Evolutionary conservation across 2,888 invertebrate genomes (phyloP), one percentile per base, ranked within the genome.

Genomic region (Eutolmus rufibarbis): DNA sequence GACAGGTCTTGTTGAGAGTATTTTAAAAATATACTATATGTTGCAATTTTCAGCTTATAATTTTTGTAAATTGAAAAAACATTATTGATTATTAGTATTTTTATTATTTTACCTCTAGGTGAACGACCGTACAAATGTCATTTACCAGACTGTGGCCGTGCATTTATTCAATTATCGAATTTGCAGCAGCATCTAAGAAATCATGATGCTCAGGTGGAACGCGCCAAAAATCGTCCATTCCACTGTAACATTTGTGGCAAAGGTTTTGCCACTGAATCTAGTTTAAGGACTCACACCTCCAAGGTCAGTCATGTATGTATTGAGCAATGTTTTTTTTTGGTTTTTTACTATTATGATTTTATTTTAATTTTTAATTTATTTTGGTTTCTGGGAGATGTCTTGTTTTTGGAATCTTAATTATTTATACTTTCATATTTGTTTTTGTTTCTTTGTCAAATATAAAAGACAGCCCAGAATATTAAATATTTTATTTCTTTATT

Each of bases 81-180:
- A 34, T 7, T 7, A 34, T 28, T 28, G 28, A 34, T 34, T 34
- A 34, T 34, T 7, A 0, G 34, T 7, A 34, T 1, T 34, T 74
- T 79, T 82, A 40, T 34, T 34, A 88, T 91, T 90, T 89, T 91
- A 92, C 43, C 94, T 94, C 56, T 94, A 98, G 98, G 98, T 91
- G 98, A 98, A 94, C 95, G 98, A 90, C 98, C 98, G 79, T 99
- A 98, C 94, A 97, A 98, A 94, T 99, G 98, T 93, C 98, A 98
- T 93, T 95, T 98, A 90, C 97, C 98, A 87, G 98, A 98, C 91
- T 98, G 98, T 93, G 98, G 98, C 86, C 94, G 98, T 90, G 98
- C 98, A 89, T 98, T 98, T 94, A 98, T 98, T 92, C 98, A 98
- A 93, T 95, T 98, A 90, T 98, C 98, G 87, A 98, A 98, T 93